phyloP scores from a whole-genome alignment of 2,888 invertebrate genomes.

The Tanypteryx hageni region DNA sequence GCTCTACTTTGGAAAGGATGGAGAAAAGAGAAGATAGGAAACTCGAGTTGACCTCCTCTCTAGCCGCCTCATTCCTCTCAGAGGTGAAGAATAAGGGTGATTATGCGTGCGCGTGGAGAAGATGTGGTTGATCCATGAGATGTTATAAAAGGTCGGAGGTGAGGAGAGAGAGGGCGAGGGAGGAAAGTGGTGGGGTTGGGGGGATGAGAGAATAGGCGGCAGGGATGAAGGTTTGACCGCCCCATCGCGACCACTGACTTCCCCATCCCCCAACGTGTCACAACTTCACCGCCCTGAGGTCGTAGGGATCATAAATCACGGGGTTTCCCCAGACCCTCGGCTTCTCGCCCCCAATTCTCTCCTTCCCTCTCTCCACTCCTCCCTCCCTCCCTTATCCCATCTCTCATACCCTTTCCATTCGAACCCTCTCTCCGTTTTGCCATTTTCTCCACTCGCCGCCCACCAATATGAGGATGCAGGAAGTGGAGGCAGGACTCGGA shows the following conservation, averaged over 20 bases:
- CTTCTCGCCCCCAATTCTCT: not conserved
- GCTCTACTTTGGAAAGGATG: not conserved
- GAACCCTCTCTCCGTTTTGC: not conserved
- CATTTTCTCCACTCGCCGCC: not conserved
- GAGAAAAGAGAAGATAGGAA: not conserved
- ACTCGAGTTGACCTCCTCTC: not conserved
- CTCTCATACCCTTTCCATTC: not conserved
- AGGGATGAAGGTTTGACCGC: conserved; percentile 51
- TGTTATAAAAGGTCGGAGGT: not conserved
- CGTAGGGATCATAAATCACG: conserved; percentile 53
- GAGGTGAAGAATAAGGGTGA: not conserved
- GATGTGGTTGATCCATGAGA: conserved; percentile 5
- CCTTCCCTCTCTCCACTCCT: not conserved
- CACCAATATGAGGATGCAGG: not conserved
- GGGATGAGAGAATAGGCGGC: no score
- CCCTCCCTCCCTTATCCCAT: not conserved
- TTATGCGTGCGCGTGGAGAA: not conserved
- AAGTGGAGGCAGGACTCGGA: not conserved
- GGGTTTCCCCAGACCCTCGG: not conserved
- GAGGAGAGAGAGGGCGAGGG: not conserved
- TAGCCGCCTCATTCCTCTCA: not conserved
- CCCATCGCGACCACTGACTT: conserved; percentile 33
- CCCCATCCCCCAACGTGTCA: conserved; percentile 34
- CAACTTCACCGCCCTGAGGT: conserved; percentile 48
- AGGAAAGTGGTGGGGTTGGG: not conserved